Evolutionary conservation across 2,888 invertebrate species (phyloP), one percentile per base, ranked within the genome.

Genomic region (Pardosa pseudoannulata): DNA sequence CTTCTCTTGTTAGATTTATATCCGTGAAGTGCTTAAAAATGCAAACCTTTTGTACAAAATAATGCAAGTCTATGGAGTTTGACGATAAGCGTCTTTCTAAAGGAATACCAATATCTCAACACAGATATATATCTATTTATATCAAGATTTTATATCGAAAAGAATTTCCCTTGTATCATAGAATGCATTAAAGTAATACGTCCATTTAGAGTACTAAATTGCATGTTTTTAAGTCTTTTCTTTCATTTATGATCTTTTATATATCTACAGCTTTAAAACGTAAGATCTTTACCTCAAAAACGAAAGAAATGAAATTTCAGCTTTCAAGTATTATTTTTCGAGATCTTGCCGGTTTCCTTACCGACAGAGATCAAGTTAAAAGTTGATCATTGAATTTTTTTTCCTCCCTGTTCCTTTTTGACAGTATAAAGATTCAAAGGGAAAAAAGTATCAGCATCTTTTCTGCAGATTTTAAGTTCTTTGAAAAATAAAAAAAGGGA

Each of bases 351-450:
- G 56, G 56, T 23, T 23, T 11, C 6, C 3, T 23, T 56, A 23
- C 19, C 1, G 56, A 19, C n/a, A 23, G n/a, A 56, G 56, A 82
- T 82, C 75, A 39, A 82, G 75, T 76, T 70, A 72, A 41, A 71
- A 29, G 41, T 67, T 62, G 62, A 81, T 81, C 81, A 81, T 81
- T 75, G 81, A 81, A 83, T 67, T 39, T 36, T 46, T 41, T 75
- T 64, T 72, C 29, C 50, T 78, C 68, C 23, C 39, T 71, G 16
- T 46, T 41, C 28, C 65, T 75, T 29, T 9, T 13, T 46, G 41
- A 46, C 16, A 46, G 41, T 46, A 13, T 2, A 56, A 23, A 23
- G 56, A 56, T 23, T 23, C 56, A 56, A 56, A 46, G 41, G 41
- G 23, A 46, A 16, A 36, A 56, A 19, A 56, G 56, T 56, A 56